phyloP scores from a whole-genome alignment of 2,888 invertebrate genomes.

The Linyphia triangularis region DNA sequence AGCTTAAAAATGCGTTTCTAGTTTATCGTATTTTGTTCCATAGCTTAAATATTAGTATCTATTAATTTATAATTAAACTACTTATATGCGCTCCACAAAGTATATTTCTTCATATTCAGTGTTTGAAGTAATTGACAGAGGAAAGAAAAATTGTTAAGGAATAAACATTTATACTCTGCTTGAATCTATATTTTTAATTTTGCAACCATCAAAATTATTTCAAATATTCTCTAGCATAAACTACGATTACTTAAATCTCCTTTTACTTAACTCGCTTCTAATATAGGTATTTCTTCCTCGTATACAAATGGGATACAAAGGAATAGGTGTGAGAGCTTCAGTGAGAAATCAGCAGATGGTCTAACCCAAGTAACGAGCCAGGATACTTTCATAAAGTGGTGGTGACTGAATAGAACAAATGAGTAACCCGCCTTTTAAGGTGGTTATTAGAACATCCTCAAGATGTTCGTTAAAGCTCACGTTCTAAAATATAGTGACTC shows the following conservation, averaged over 20 bases:
- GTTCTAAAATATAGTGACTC: constrained; percentile 40
- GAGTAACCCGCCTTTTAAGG: constrained; percentile 19
- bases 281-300: constrained; percentile 29
- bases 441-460: constrained; percentile 21
- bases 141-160: too few species aligned
- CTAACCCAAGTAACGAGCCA: neutral
- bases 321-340: neutral
- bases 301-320: neutral
- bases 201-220: too few species aligned
- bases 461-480: neutral
- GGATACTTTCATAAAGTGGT: constrained; percentile 18
- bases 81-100: too few species aligned
- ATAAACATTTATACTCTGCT: too few species aligned
- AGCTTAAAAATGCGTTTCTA: too few species aligned
- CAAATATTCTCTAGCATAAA: too few species aligned
- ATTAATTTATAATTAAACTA: too few species aligned
- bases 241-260: constrained; percentile 14
- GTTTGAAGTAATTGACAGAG: too few species aligned
- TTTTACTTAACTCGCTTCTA: constrained; percentile 18
- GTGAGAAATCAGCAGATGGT: constrained; percentile 50
- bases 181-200: too few species aligned
- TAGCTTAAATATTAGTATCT: too few species aligned
- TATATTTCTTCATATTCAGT: too few species aligned
- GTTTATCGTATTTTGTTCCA: too few species aligned
- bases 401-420: neutral